These are phyloP conservation scores for Steatornis caripensis DNA, from an alignment of 2,113 vertebrate genomes.

Conservation along the genomic window DNA sequence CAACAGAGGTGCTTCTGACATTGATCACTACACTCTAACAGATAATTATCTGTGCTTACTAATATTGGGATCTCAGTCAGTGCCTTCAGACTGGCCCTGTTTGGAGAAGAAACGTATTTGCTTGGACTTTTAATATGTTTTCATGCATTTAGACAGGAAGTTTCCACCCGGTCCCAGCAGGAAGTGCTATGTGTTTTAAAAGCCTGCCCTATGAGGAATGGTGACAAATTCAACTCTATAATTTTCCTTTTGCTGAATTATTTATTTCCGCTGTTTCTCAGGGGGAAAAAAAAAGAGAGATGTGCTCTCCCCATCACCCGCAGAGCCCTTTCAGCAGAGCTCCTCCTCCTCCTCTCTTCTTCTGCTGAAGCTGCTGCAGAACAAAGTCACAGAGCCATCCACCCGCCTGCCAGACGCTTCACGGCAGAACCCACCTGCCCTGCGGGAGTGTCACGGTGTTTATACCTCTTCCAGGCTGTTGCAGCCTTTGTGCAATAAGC, in stretches of 20 bases:
- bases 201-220: background rate
- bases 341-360: background rate
- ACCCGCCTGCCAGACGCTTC: rapidly evolving
- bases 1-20: background rate
- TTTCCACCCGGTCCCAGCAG: background rate
- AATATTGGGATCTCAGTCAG: background rate
- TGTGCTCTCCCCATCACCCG: background rate
- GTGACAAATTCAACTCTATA: background rate
- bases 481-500: background rate
- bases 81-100: background rate
- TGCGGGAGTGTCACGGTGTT: rapidly evolving
- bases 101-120: background rate
- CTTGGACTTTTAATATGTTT: background rate
- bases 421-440: no score
- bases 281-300: background rate
- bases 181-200: background rate
- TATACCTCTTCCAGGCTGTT: background rate
- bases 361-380: background rate
- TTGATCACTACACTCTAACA: no score
- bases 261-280: background rate
- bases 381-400: background rate
- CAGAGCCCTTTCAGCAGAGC: background rate
- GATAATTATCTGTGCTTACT: background rate
- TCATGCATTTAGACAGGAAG: background rate
- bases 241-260: background rate